phyloP scores from a whole-genome alignment of 92 coral and sea anemone species.

The Zoanthus solanderi region DNA sequence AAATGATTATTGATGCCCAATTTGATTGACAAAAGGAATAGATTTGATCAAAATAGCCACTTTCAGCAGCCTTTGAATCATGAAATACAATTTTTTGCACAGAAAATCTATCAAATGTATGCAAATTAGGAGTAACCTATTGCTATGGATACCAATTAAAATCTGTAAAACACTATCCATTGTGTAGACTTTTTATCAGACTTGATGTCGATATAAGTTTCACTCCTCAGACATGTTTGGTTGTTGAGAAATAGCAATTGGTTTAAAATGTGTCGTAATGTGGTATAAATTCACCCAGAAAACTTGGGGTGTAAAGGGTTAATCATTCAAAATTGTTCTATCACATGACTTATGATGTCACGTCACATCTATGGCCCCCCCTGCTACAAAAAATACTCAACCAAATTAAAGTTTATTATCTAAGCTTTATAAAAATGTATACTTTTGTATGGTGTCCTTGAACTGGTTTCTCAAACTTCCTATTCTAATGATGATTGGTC shows the following conservation, averaged over 20 bases:
- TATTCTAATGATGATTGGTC: too few relatives aligned
- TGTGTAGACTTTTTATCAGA: conserved; percentile 15
- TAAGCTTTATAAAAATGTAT: too few relatives aligned
- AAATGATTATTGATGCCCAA: conserved; percentile 10
- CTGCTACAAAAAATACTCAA: too few relatives aligned
- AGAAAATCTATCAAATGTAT: conserved; percentile 11
- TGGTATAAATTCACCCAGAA: background rate
- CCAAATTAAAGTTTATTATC: too few relatives aligned
- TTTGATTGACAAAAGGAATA: conserved; percentile 11
- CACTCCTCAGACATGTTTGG: conserved; percentile 13
- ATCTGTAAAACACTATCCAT: background rate
- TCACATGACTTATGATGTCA: too few relatives aligned
- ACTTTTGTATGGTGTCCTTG: too few relatives aligned
- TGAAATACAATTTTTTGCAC: conserved; percentile 6
- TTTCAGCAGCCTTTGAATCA: conserved; percentile 4
- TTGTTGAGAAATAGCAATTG: conserved; percentile 25
- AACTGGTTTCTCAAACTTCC: too few relatives aligned
- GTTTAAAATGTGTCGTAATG: background rate
- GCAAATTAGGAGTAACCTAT: conserved; percentile 23
- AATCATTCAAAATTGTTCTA: too few relatives aligned
- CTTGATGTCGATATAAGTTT: conserved; percentile 3
- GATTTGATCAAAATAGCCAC: conserved; percentile 9
- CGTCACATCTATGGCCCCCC: too few relatives aligned
- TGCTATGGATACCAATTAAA: background rate
- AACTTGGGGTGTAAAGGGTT: background rate